Conservation (phyloP, 2,888 invertebrate genomes). For the Tenthredo notha region DNA sequence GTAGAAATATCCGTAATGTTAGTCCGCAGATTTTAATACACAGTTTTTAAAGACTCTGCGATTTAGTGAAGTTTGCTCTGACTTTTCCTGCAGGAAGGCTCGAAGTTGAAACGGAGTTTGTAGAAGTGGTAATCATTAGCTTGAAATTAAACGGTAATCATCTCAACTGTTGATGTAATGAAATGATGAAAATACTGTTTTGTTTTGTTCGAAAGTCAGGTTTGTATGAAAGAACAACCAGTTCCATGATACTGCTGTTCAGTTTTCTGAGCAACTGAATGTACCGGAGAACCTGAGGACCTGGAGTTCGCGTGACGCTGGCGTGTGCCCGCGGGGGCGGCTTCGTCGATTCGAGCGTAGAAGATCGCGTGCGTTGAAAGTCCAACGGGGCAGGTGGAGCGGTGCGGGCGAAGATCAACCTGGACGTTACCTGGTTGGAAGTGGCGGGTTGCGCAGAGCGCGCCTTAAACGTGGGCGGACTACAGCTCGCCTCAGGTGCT, state of each 20-base stretch:
- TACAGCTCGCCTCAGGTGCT: conserved; percentile 70
- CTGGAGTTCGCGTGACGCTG: conserved; percentile 71
- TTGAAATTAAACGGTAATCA: neutral
- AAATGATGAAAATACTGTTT: neutral
- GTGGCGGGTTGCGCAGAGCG: conserved; percentile 61
- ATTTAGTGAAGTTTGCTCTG: neutral
- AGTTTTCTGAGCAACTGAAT: conserved; percentile 31
- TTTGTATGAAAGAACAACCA: neutral
- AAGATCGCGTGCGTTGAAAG: conserved; percentile 51
- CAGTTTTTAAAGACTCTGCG: neutral
- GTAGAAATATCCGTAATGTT: neutral
- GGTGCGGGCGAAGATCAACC: conserved; percentile 56
- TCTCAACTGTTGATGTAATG: neutral
- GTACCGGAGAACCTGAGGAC: conserved; percentile 9
- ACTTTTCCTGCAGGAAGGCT: neutral
- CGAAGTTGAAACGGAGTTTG: neutral
- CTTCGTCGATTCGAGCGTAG: conserved; percentile 60
- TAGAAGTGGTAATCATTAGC: conserved; percentile 21
- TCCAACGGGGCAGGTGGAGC: conserved; percentile 63
- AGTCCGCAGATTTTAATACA: neutral
- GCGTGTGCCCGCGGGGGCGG: conserved; percentile 77
- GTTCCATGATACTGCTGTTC: neutral
- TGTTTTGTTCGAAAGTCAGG: neutral
- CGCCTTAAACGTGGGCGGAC: conserved; percentile 75
- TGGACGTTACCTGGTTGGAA: conserved; percentile 53